A percentile compares a stretch with the other conserved stretches of the same genome.
phyloP scores from a whole-genome alignment of 2,888 invertebrate genomes.

The Stenolophus ochropezus region DNA sequence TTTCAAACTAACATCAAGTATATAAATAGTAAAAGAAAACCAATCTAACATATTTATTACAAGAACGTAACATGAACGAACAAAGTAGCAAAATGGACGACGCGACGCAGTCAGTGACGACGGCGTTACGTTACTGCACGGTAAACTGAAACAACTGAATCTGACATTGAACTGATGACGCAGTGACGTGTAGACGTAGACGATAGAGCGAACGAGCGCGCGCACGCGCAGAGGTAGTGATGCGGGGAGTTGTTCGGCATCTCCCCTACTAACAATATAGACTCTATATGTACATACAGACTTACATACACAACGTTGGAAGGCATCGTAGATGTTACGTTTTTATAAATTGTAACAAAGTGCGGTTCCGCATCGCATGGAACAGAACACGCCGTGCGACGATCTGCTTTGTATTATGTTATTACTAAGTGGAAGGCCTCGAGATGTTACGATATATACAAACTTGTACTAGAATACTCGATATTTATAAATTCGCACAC shows the following conservation, averaged over 20 bases:
- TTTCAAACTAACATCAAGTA: conserved; percentile 51
- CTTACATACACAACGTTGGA: conserved; percentile 61
- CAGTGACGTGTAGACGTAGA: conserved; percentile 27
- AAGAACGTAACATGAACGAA: conserved; percentile 56
- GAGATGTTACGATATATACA: conserved; percentile 69
- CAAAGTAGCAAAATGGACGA: conserved; percentile 28
- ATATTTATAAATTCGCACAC: conserved; percentile 60
- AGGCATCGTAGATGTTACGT: conserved; percentile 60
- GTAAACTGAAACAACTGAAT: conserved; percentile 10
- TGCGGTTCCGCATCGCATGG: conserved; percentile 42
- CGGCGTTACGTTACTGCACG: neutral
- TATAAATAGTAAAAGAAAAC: conserved; percentile 46
- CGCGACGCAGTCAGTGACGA: too few species aligned
- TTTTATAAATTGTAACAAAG: conserved; percentile 53
- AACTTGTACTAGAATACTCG: conserved; percentile 60
- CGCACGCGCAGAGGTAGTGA: conserved; percentile 55
- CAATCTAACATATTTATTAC: conserved; percentile 52
- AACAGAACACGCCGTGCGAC: conserved; percentile 44
- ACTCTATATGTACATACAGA: conserved; percentile 59
- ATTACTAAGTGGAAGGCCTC: conserved; percentile 71
- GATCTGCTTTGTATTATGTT: conserved; percentile 48
- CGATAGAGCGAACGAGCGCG: conserved; percentile 32
- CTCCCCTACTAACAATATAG: conserved; percentile 56
- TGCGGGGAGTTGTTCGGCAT: conserved; percentile 19
- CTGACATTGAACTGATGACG: neutral